Conservation (phyloP, 2,113 vertebrate genomes). For the Lasiurus borealis region DNA sequence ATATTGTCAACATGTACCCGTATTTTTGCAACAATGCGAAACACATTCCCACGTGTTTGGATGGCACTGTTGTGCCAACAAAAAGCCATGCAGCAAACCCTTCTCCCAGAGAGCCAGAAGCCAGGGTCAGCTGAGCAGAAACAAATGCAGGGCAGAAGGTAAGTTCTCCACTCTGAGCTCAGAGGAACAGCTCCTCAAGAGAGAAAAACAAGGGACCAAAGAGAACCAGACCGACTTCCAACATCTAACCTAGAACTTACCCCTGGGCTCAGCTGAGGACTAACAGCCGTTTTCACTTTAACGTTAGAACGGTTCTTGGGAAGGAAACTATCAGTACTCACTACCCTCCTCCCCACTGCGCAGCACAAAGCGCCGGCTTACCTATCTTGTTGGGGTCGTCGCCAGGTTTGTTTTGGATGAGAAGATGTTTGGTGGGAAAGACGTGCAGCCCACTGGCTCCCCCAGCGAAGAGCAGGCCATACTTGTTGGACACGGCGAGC, state of each 20-base stretch:
- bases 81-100: background rate
- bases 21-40: background rate
- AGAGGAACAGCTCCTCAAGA: background rate
- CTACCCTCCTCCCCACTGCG: too few species aligned
- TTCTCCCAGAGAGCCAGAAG: background rate
- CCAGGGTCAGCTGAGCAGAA: background rate
- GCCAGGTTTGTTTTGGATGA: constrained; percentile 89
- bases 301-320: background rate
- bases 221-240: background rate
- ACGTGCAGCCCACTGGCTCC: constrained; percentile 90
- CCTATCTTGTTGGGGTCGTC: constrained; percentile 94
- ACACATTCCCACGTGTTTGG: background rate
- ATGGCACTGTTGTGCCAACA: background rate
- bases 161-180: background rate
- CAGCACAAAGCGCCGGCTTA: constrained; percentile 75
- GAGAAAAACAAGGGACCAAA: background rate
- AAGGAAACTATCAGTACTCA: background rate
- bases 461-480: constrained; percentile 93
- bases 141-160: background rate
- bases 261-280: background rate
- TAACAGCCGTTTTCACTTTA: background rate
- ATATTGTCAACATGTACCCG: background rate
- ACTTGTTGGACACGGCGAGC: constrained; percentile 95
- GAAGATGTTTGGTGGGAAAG: constrained; percentile 90
- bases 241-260: background rate